Evolutionary conservation across 2,113 vertebrate genomes (phyloP), one percentile per base, ranked within the genome.

Genomic region (Bothrops jararaca): DNA sequence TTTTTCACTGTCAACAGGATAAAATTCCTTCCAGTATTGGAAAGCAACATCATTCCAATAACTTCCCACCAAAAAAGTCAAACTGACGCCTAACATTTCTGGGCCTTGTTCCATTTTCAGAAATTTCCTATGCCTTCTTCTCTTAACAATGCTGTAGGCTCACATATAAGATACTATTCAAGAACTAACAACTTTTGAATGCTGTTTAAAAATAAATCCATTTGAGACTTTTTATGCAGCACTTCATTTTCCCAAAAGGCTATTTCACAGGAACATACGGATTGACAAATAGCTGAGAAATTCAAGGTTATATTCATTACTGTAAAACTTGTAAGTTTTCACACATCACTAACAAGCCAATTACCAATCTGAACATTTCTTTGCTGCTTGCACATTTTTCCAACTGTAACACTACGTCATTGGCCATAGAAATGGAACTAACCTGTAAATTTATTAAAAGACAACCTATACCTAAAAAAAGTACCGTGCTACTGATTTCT

Each of bases 291-390:
- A 95, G 57, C 91, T 85, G 89, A 93, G 50, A 94, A 69, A 93
- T 88, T 91, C 90, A 94, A 23, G 92, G 52, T 18, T 92, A 57
- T n/a, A 39, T 74, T 69, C 91, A 56, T 92, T 57, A 85, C n/a
- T 92, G 3, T 15, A 94, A 90, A 93, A 94, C 89, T 89, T 94
- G 0, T 1, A 90, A 95, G 5, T 92, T 88, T 96, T 96, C 94
- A 74, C 88, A 92, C 90, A 90, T 89, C 90, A 56, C 91, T 95
- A 91, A 90, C 6, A 94, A 95, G 48, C 53, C 50, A 93, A 89
- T 34, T 53, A 94, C 85, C 85, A 96, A 92, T 18, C 60, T 90
- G 88, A 90, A 52, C 29, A 85, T 20, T 23, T 90, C 54, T 64
- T 86, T 90, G 24, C 45, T 52, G 88, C 54, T 45, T 42, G 92